phyloP scores from a whole-genome alignment of 2,888 invertebrate species.

The Leucoptera coffeella region DNA sequence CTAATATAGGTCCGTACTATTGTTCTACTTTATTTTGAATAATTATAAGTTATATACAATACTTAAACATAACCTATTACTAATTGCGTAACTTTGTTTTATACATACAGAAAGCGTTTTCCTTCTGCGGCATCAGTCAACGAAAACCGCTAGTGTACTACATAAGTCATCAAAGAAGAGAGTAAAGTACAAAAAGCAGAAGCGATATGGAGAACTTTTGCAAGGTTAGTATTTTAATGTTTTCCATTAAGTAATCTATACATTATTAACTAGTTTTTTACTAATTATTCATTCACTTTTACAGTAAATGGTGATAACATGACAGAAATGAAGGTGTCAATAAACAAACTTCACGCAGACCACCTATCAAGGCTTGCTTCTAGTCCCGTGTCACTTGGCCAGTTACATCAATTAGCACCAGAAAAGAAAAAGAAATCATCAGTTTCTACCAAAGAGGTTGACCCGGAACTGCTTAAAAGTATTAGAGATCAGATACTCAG shows the following conservation, averaged over 20 bases:
- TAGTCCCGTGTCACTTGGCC: slow-evolving; percentile 49
- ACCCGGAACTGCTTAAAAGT: slow-evolving; percentile 29
- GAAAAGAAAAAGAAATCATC: slow-evolving; percentile 9
- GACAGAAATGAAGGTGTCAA: slow-evolving; percentile 60
- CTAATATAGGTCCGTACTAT: slow-evolving; percentile 21
- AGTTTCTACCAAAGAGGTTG: slow-evolving; percentile 20
- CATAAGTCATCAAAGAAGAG: slow-evolving; percentile 31
- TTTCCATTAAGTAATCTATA: too few relatives aligned
- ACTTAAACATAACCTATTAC: slow-evolving; percentile 15
- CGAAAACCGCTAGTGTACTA: slow-evolving; percentile 34
- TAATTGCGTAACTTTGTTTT: slow-evolving; percentile 32
- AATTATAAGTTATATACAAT: slow-evolving; percentile 2
- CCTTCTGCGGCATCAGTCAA: slow-evolving; percentile 29
- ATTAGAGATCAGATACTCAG: slow-evolving; percentile 35
- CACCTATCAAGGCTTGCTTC: slow-evolving; percentile 61
- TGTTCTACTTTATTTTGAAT: too few relatives aligned
- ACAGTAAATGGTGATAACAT: slow-evolving; percentile 59
- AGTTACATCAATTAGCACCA: slow-evolving; percentile 51
- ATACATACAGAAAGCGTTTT: slow-evolving; percentile 24
- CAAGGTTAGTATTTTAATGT: slow-evolving; percentile 45
- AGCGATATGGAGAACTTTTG: slow-evolving; percentile 62
- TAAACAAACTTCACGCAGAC: slow-evolving; percentile 60
- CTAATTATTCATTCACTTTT: too few relatives aligned
- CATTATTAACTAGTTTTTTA: too few relatives aligned
- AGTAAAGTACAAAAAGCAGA: slow-evolving; percentile 31